These are phyloP conservation scores for Halocaridina rubra DNA, from an alignment of 2,888 invertebrate genomes.

Conservation along the genomic window DNA sequence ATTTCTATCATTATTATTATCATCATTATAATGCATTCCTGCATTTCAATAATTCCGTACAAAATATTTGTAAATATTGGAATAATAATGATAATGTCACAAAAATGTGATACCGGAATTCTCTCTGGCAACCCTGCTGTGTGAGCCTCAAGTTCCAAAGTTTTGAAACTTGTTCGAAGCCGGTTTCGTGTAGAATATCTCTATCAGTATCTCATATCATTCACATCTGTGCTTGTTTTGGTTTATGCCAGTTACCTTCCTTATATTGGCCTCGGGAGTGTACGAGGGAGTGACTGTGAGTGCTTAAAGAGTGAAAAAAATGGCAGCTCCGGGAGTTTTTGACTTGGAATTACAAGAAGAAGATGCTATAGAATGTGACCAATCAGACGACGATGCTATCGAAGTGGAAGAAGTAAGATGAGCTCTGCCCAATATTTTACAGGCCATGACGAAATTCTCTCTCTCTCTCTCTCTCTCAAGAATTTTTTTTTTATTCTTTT, in stretches of 20 bases:
- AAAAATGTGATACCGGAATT: not conserved
- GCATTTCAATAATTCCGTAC: no score
- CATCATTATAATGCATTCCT: no score
- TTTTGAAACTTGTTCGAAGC: not conserved
- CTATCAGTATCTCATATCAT: not conserved
- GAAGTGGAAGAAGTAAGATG: slow-evolving; percentile 47
- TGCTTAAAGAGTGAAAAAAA: not conserved
- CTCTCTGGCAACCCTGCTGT: not conserved
- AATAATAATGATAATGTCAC: not conserved
- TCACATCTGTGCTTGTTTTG: slow-evolving; percentile 35
- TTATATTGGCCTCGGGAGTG: not conserved
- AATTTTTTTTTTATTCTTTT: no score
- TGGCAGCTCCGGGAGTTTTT: slow-evolving; percentile 50
- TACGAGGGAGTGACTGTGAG: not conserved
- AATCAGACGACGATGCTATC: slow-evolving; percentile 51
- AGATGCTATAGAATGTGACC: slow-evolving; percentile 53
- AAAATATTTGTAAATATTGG: no score
- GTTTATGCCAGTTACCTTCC: slow-evolving; percentile 5
- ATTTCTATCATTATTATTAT: no score
- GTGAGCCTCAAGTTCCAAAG: not conserved
- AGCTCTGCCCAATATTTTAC: not conserved
- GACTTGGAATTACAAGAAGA: slow-evolving; percentile 40
- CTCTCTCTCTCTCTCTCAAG: not conserved
- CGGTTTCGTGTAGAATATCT: not conserved
- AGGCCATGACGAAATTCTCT: not conserved